These are phyloP conservation scores for Nephila pilipes DNA, from an alignment of 1,140 invertebrate genomes.

Conservation along the genomic window DNA sequence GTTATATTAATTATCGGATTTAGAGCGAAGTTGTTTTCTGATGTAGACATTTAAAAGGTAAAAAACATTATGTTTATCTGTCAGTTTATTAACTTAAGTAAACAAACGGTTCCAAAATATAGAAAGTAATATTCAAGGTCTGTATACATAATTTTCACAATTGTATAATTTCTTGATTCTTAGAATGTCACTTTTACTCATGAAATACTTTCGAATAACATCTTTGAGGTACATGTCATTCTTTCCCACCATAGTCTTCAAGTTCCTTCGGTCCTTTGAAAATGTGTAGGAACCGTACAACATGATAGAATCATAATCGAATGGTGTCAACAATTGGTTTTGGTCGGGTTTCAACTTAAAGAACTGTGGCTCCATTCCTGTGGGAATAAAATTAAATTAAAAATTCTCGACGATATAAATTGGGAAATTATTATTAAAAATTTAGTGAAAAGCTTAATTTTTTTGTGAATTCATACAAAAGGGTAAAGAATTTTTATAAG, in stretches of 20 bases:
- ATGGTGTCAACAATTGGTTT: constrained; percentile 74
- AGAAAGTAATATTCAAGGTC: no score
- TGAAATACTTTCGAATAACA: constrained; percentile 26
- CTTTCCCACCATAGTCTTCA: constrained; percentile 62
- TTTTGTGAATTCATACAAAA: background rate
- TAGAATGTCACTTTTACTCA: constrained; percentile 41
- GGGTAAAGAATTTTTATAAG: no score
- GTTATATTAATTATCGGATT: no score
- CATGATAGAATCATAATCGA: constrained; percentile 78
- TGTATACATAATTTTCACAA: background rate
- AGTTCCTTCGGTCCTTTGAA: constrained; percentile 42
- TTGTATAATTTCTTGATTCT: constrained; percentile 64
- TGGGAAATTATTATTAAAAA: no score
- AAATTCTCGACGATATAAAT: background rate
- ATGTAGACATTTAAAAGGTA: no score
- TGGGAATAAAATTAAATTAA: background rate
- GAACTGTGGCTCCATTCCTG: constrained; percentile 70
- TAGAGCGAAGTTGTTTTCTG: no score
- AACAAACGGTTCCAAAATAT: no score
- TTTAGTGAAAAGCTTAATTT: background rate
- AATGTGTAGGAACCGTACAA: constrained; percentile 77
- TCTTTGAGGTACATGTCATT: constrained; percentile 24
- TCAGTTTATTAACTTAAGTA: no score
- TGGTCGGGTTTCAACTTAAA: constrained; percentile 72
- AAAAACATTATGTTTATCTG: no score